Evolutionary conservation across 2,797 vertebrate genomes (phyloP), one percentile per base, ranked within the genome.

Genomic region (Megalops cyprinoides): DNA sequence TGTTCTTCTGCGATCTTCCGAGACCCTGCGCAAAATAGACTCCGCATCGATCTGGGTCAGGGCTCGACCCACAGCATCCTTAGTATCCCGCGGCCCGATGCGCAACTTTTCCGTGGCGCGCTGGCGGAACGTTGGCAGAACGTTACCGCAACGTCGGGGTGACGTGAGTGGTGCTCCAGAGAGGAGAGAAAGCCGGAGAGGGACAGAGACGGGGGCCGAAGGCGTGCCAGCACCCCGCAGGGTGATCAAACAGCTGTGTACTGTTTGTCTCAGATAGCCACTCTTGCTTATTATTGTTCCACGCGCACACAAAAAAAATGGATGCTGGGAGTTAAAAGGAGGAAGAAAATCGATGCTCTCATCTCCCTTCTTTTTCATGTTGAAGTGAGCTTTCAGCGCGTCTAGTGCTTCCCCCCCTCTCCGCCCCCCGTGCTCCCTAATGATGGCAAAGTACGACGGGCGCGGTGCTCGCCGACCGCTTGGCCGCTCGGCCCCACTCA

Each of bases 1-100:
- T 80, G 39, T 44, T 69, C 71, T 56, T 77, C 62, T 65, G 74
- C 49, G 28, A 60, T 83, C 81, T 79, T 84, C 67, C 51, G 81
- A 83, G 81, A 83, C 75, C 76, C 55, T 34, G 51, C 62, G 81
- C 81, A 78, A 76, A 85, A 77, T 85, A 83, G 77, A 82, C 77
- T 82, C 56, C 60, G 56, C 53, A 83, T 79, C 82, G 83, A 87
- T 88, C 83, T 62, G 73, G 83, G 85, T 86, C 79, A 78, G 82
- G 75, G 37, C 84, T 69, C 31, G 74, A 83, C 84, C 81, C n/a
- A n/a, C n/a, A n/a, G n/a, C n/a, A n/a, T n/a, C n/a, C n/a, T n/a
- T n/a, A n/a, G n/a, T n/a, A n/a, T n/a, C n/a, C n/a, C n/a, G n/a
- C n/a, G n/a, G 25, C 3, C 14, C n/a, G 28, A 28, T 5, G 28